Conservation (phyloP, 2,113 vertebrate genomes). For the Channa argus region DNA sequence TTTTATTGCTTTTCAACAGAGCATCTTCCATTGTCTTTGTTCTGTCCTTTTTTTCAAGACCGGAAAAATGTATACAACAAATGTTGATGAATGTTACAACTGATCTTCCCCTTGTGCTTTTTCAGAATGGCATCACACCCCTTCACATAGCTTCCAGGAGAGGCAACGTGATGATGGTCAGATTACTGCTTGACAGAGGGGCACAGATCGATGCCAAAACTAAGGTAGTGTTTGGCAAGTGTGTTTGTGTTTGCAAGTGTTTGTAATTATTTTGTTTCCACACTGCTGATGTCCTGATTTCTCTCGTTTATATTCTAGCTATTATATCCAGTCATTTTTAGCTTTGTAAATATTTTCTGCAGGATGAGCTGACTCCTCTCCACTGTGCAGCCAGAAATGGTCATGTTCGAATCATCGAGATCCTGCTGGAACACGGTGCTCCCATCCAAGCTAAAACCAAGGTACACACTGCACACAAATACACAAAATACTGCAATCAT, state of each 20-base stretch:
- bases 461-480: constrained; percentile 74
- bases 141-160: constrained; percentile 95
- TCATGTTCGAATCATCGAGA: constrained; percentile 94
- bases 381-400: constrained; percentile 98
- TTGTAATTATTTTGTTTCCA: not conserved
- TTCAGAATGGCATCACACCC: constrained; percentile 96
- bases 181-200: constrained; percentile 94
- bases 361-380: constrained; percentile 98
- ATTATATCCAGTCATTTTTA: not conserved
- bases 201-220: constrained; percentile 96
- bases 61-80: too few relatives aligned
- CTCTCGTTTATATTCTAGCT: not conserved
- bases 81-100: not conserved
- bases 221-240: constrained; percentile 84
- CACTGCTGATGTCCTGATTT: not conserved
- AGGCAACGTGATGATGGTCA: constrained; percentile 98
- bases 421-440: constrained; percentile 95
- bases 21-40: not conserved
- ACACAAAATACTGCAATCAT: not conserved
- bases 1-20: not conserved
- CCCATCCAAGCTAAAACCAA: constrained; percentile 99
- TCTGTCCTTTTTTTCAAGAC: not conserved
- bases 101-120: constrained; percentile 4
- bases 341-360: not conserved
- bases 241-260: not conserved